Conservation (phyloP, 2,797 vertebrate species). For the Anguilla pacifica region DNA sequence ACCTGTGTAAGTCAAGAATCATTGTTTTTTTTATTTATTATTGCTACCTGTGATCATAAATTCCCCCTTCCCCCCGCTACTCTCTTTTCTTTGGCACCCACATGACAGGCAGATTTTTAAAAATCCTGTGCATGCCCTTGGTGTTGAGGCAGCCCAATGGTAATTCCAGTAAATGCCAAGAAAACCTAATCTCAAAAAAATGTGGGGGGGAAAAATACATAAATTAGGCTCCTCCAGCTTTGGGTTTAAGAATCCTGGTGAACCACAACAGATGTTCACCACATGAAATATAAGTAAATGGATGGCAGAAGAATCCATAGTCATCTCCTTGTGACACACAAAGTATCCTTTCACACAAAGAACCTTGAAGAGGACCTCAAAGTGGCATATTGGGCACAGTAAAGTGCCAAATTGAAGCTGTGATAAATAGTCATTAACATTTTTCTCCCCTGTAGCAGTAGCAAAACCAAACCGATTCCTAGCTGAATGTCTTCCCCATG, state of each 20-base stretch:
- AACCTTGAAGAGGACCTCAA: not conserved
- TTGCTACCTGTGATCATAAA: too few species aligned
- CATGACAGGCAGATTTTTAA: too few species aligned
- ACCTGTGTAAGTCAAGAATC: too few species aligned
- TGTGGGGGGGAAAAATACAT: not conserved
- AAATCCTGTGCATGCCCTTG: too few species aligned
- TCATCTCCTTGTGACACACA: not conserved
- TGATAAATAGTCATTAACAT: not conserved
- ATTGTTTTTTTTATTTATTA: too few species aligned
- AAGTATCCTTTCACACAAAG: not conserved
- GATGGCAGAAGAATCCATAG: not conserved
- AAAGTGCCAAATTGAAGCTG: not conserved
- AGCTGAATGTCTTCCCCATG: not conserved
- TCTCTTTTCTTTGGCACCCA: too few species aligned
- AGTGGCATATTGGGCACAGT: not conserved
- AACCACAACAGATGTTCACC: not conserved
- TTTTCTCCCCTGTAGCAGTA: not conserved
- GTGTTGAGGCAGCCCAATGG: not conserved
- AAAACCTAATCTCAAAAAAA: too few species aligned
- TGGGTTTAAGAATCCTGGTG: not conserved
- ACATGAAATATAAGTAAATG: not conserved
- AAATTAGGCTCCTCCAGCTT: not conserved
- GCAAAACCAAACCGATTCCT: not conserved
- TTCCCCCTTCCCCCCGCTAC: too few species aligned
- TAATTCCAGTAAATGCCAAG: not conserved